phyloP scores from a whole-genome alignment of 2,888 invertebrate genomes.

The Cataglyphis rosenhaueri region DNA sequence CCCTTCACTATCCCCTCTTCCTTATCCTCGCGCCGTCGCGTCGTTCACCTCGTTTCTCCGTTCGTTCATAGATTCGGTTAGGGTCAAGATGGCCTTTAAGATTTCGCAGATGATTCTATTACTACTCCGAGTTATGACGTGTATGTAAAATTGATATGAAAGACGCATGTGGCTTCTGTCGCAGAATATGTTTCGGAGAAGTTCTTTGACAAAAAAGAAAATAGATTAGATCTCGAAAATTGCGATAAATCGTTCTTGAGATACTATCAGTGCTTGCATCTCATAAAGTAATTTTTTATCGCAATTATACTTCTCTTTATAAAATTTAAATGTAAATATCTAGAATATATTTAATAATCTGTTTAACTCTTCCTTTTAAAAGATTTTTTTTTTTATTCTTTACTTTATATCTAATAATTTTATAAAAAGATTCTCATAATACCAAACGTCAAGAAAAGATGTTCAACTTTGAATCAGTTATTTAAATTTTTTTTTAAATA shows the following conservation, averaged over 20 bases:
- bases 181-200: neutral
- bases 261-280: neutral
- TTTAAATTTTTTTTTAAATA: neutral
- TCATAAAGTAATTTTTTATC: neutral
- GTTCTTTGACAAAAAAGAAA: neutral
- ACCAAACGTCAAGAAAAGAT: neutral
- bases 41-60: neutral
- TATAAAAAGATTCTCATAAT: neutral
- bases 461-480: neutral
- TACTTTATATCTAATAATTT: neutral
- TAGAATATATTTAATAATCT: neutral
- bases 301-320: neutral
- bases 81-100: neutral
- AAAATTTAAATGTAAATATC: neutral
- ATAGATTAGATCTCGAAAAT: neutral
- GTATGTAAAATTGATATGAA: neutral
- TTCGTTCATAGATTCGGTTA: conserved; percentile 32
- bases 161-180: neutral
- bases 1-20: conserved; percentile 49
- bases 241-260: neutral
- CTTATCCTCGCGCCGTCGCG: conserved; percentile 36
- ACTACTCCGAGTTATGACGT: conserved; percentile 9
- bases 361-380: neutral
- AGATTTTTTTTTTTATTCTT: neutral
- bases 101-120: conserved; percentile 2